phyloP scores from a whole-genome alignment of 2,888 invertebrate genomes.

The Pasiphila rectangulata region DNA sequence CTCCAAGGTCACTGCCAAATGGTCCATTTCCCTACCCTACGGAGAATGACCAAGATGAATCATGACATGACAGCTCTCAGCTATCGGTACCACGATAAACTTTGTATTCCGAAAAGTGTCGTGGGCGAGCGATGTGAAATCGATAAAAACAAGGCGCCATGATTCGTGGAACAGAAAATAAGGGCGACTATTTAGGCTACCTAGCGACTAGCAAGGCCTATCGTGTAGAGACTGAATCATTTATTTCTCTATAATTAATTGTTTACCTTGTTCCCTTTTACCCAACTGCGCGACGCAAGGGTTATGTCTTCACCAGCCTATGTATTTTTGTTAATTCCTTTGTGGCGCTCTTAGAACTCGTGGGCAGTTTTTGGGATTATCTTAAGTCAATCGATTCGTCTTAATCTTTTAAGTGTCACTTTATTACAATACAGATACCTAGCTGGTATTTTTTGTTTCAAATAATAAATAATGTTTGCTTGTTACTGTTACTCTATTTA shows the following conservation, averaged over 20 bases:
- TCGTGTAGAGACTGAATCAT: conserved; percentile 8
- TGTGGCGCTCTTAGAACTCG: not conserved
- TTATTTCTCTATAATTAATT: not conserved
- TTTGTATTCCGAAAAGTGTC: too few species aligned
- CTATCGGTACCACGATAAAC: not conserved
- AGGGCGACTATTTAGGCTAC: not conserved
- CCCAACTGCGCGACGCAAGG: too few species aligned
- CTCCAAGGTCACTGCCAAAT: not conserved
- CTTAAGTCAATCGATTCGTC: too few species aligned
- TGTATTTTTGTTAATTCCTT: not conserved
- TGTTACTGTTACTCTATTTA: not conserved
- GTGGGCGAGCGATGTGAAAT: too few species aligned
- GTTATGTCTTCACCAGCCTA: too few species aligned
- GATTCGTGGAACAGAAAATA: not conserved
- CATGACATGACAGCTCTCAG: not conserved
- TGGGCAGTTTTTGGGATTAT: too few species aligned
- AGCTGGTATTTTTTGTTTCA: too few species aligned
- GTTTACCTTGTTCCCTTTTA: too few species aligned
- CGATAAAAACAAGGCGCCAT: too few species aligned
- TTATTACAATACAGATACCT: too few species aligned
- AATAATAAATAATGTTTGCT: too few species aligned
- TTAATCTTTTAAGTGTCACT: too few species aligned
- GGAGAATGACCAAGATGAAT: not conserved
- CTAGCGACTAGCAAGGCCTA: conserved; percentile 1
- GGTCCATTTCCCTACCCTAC: not conserved